Base-by-base conservation (phyloP, 2,888 invertebrate genomes). In the Cephonodes hylas region DNA sequence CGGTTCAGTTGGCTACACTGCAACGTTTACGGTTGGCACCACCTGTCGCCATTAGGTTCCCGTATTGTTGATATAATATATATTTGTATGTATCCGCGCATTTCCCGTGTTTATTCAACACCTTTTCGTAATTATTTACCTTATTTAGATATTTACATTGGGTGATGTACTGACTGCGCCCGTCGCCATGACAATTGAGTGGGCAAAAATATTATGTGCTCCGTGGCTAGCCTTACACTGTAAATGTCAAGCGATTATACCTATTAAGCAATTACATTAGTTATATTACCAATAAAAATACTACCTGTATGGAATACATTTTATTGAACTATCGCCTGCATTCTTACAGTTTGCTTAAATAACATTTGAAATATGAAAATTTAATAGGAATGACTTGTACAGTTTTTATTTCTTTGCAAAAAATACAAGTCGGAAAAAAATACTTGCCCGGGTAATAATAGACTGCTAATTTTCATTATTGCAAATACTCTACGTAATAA, bases 1-100 rank as follows among this genome's bases (percentile, higher is more conserved):
- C 38, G 6, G 53, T 60, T 23, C 22, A 23, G 38, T 45, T 61
- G 58, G 58, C 58, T 22, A 61, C 58, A 61, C 23, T 56, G 38
- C 18, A 53, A 10, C 18, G 15, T 31, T 18, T 31, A 18, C 53
- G 31, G 53, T 53, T 53, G 53, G 53, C 31, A 61, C 61, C 38
- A 61, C 61, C 61, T 61, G 61, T 58, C 61, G 31, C 34, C 58
- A 58, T 46, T 61, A 58, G 45, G 42, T 22, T 46, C n/a, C n/a
- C n/a, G 46, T 59, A 46, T 59, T 59, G 59, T 46, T 34, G 48
- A 48, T 20, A 34, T 22, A 23, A 48, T 25, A 59, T 46, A 59
- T 58, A 25, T 25, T 18, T n/a, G n/a, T n/a, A n/a, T n/a, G 38
- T 38, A n/a, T 34, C 15, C 42, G 25, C 25, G 22, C 20, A 34